phyloP scores from a whole-genome alignment of 2,888 invertebrate species.

The Nephrotoma flavescens region DNA sequence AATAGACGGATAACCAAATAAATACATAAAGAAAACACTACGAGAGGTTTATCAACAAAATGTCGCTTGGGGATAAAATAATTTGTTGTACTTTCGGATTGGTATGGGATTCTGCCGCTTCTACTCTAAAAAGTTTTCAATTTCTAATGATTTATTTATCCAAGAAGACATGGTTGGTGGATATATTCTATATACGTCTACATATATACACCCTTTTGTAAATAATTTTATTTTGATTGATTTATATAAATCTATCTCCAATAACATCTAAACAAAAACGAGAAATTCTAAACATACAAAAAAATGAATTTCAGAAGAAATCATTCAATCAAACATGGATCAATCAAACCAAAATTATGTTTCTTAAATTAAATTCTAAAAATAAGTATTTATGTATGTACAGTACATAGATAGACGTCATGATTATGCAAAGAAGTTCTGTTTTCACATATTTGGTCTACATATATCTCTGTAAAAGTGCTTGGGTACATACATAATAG shows the following conservation, averaged over 20 bases:
- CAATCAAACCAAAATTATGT: neutral
- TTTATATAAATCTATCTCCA: neutral
- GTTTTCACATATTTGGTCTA: neutral
- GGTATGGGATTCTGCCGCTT: neutral
- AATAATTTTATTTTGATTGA: neutral
- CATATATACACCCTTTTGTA: neutral
- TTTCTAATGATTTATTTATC: neutral
- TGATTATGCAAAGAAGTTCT: neutral
- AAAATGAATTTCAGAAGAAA: neutral
- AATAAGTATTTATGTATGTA: neutral
- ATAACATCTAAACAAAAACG: neutral
- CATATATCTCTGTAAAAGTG: no score
- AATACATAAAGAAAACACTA: no score
- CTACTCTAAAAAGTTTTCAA: neutral
- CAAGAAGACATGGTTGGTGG: neutral
- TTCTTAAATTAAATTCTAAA: neutral
- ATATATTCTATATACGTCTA: neutral
- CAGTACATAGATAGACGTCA: no score
- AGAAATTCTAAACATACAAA: neutral
- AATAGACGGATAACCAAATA: no score
- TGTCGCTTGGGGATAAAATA: neutral
- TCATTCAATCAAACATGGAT: neutral
- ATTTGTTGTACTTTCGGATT: neutral
- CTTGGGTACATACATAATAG: no score
- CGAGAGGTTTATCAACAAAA: no score